Conservation (phyloP, 2,888 invertebrate species). For the Glomeris marginata region DNA sequence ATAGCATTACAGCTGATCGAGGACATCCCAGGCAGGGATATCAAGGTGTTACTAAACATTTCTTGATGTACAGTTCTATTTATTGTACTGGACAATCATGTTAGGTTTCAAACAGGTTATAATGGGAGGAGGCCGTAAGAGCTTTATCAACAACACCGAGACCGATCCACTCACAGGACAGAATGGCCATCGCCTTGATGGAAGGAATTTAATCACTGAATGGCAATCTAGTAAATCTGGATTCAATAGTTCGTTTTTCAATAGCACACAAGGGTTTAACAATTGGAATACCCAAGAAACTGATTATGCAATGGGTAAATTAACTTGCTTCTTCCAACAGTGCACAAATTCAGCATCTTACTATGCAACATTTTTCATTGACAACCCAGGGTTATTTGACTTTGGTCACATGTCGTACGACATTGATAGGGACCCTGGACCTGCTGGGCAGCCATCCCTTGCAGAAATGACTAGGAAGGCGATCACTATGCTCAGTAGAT, state of each 20-base stretch:
- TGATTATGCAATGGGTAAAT: slow-evolving; percentile 59
- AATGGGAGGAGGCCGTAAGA: slow-evolving; percentile 59
- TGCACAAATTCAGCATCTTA: neutral
- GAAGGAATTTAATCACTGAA: slow-evolving; percentile 60
- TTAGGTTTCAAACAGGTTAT: slow-evolving; percentile 49
- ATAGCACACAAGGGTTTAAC: slow-evolving; percentile 54
- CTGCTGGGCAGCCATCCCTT: slow-evolving; percentile 46
- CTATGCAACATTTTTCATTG: neutral
- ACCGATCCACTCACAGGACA: slow-evolving; percentile 52
- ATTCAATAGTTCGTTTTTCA: slow-evolving; percentile 46
- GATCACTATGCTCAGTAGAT: slow-evolving; percentile 49
- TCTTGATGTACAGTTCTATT: too few species aligned
- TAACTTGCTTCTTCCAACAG: neutral
- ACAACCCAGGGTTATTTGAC: slow-evolving; percentile 39
- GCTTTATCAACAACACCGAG: slow-evolving; percentile 56
- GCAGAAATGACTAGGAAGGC: slow-evolving; percentile 66
- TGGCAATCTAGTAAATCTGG: slow-evolving; percentile 41
- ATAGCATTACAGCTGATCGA: slow-evolving; percentile 69
- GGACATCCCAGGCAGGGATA: slow-evolving; percentile 55
- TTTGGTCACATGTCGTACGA: slow-evolving; percentile 55
- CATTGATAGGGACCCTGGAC: slow-evolving; percentile 39
- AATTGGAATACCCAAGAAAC: slow-evolving; percentile 50
- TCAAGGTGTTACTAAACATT: slow-evolving; percentile 41
- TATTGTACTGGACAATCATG: too few species aligned
- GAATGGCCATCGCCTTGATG: slow-evolving; percentile 56